Evolutionary conservation across 2,797 vertebrate genomes (phyloP), one percentile per base, ranked within the genome.

Genomic region (Schizopygopsis pylzovi): DNA sequence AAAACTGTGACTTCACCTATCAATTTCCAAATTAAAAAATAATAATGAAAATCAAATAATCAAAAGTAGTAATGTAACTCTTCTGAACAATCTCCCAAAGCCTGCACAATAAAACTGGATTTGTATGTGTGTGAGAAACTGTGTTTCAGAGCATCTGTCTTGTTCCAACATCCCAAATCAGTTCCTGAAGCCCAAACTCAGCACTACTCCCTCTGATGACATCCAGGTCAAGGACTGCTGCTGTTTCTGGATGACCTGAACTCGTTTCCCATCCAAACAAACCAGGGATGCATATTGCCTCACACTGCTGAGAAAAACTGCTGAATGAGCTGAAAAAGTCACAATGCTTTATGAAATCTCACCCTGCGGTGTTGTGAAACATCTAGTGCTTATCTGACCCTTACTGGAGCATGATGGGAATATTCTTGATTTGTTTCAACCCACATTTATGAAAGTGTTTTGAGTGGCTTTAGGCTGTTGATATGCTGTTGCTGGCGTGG

Each of bases 341-440:
- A 12, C 67, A 73, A 37, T n/a, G 76, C 54, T 70, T 84, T 77
- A 45, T 84, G 56, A 78, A 86, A 84, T 85, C 79, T 85, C 52
- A 39, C 43, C 39, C 16, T 77, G 43, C 33, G 4, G 79, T 86
- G 85, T 87, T 90, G 88, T 85, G 84, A 89, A 90, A 89, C 68
- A 78, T 67, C 79, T 76, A 77, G 75, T 61, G 59, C 89, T 86
- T 87, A 80, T 56, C 45, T 84, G 77, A 88, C 85, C 88, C 82
- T 52, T n/a, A 88, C 45, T 68, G 54, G 68, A 85, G n/a, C 86
- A 80, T 56, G n/a, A 33, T 71, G 73, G 52, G 87, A 43, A 73
- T 61, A 83, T 15, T 37, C 16, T 41, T 73, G 43, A 2, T 68
- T 37, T 68, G 0, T 65, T 56, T 76, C 10, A 39, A 20, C 1